phyloP scores from a whole-genome alignment of 2,888 invertebrate species.

The Pachliopta kotzebuea region DNA sequence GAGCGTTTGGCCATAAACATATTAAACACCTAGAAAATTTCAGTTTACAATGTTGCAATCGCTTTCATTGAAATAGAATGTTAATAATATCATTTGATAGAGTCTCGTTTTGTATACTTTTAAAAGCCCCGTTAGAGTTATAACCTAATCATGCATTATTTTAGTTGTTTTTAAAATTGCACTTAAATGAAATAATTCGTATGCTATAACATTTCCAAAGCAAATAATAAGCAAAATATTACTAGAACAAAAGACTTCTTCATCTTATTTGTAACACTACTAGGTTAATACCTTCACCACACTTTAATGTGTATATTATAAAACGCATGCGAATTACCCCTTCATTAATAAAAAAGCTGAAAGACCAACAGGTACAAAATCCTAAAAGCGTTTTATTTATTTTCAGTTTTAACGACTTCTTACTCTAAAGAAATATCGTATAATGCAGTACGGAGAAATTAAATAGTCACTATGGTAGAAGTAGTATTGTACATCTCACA shows the following conservation, averaged over 20 bases:
- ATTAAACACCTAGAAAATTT: background rate
- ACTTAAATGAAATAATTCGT: conserved; percentile 60
- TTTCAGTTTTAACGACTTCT: conserved; percentile 40
- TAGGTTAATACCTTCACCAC: conserved; percentile 71
- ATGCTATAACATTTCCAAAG: conserved; percentile 65
- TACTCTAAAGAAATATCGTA: conserved; percentile 43
- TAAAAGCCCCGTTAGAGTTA: conserved; percentile 43
- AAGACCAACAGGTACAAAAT: conserved; percentile 38
- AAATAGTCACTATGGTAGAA: conserved; percentile 49
- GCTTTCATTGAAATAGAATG: background rate
- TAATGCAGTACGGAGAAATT: conserved; percentile 46
- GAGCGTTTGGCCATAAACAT: background rate
- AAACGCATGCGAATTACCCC: conserved; percentile 67
- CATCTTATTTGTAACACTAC: conserved; percentile 48
- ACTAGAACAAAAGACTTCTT: conserved; percentile 54
- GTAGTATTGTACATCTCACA: conserved; percentile 72
- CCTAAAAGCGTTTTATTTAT: conserved; percentile 50
- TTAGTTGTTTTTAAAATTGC: conserved; percentile 51
- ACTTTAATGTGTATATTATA: conserved; percentile 38
- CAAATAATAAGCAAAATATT: conserved; percentile 68
- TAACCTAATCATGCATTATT: conserved; percentile 57
- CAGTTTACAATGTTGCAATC: no score
- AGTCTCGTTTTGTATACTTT: conserved; percentile 36
- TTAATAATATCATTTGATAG: conserved; percentile 36
- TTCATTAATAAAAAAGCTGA: conserved; percentile 43